phyloP scores from a whole-genome alignment of 2,888 invertebrate species.

The Callimorpha dominula region DNA sequence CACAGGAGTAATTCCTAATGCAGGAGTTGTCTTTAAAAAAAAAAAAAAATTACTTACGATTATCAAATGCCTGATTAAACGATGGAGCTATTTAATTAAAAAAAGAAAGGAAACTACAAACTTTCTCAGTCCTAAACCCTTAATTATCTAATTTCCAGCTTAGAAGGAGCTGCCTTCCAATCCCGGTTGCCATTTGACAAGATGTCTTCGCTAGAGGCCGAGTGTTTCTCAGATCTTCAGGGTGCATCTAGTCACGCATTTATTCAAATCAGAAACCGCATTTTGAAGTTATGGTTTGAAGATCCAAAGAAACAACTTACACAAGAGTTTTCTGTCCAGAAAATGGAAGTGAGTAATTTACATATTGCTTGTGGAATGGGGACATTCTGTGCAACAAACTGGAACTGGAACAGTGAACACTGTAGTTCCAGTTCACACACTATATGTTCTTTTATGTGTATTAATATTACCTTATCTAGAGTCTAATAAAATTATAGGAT shows the following conservation, averaged over 20 bases:
- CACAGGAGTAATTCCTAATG: no score
- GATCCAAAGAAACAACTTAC: constrained; percentile 97
- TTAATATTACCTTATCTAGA: neutral
- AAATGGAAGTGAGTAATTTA: constrained; percentile 87
- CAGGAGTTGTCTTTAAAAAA: no score
- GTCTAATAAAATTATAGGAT: neutral
- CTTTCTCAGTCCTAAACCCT: no score
- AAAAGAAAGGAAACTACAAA: neutral
- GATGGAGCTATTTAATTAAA: neutral
- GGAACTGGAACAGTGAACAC: no score
- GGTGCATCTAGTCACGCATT: constrained; percentile 95
- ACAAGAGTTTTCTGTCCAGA: constrained; percentile 92
- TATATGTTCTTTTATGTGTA: no score
- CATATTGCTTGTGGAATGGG: neutral
- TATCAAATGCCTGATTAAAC: no score
- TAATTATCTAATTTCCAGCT: constrained; percentile 72
- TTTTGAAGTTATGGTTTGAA: constrained; percentile 97
- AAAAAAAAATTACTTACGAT: no score
- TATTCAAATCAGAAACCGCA: constrained; percentile 95
- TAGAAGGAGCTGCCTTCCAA: constrained; percentile 98
- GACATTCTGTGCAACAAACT: no score
- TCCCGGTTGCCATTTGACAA: constrained; percentile 97
- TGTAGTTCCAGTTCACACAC: no score
- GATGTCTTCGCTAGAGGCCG: constrained; percentile 97
- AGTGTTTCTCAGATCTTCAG: constrained; percentile 96